Percentiles rank a stretch among this genome's conserved stretches.
Conservation (phyloP, 2,888 invertebrate species). For the Tyria jacobaeae region DNA sequence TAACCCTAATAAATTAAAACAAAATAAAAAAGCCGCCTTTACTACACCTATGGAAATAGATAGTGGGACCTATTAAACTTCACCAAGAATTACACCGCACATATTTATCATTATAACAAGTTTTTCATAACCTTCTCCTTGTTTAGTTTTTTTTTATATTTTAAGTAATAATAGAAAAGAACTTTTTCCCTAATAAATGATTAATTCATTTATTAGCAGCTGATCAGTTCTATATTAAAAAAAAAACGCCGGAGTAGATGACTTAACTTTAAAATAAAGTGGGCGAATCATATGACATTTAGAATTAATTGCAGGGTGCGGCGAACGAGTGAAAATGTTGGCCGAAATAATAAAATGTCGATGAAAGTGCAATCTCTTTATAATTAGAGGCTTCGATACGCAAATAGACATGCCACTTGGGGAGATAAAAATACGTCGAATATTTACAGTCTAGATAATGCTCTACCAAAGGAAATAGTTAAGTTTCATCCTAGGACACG, state of each 20-base stretch:
- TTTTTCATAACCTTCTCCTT: neutral
- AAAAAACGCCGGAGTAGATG: conserved; percentile 38
- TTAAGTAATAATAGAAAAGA: no score
- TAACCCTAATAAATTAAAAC: no score
- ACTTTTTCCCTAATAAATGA: neutral
- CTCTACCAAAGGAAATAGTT: no score
- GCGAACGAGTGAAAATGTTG: conserved; percentile 66
- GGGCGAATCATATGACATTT: conserved; percentile 69
- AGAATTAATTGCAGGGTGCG: conserved; percentile 73
- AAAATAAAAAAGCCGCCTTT: no score
- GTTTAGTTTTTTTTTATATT: neutral
- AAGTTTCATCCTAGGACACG: no score
- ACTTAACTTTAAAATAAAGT: conserved; percentile 53
- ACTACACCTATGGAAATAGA: no score
- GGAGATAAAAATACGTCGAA: neutral
- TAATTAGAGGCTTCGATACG: conserved; percentile 40
- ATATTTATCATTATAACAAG: no score
- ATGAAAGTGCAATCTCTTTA: conserved; percentile 62
- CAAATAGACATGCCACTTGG: conserved; percentile 33
- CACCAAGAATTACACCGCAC: no score
- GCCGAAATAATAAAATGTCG: conserved; percentile 59
- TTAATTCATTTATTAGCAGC: conserved; percentile 8
- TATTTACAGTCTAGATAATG: neutral
- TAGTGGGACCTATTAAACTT: no score
- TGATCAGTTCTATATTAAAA: neutral